Evolutionary conservation across 2,888 invertebrate species (phyloP), one percentile per base, ranked within the genome.

Genomic region (Arrhopalites spinosus): DNA sequence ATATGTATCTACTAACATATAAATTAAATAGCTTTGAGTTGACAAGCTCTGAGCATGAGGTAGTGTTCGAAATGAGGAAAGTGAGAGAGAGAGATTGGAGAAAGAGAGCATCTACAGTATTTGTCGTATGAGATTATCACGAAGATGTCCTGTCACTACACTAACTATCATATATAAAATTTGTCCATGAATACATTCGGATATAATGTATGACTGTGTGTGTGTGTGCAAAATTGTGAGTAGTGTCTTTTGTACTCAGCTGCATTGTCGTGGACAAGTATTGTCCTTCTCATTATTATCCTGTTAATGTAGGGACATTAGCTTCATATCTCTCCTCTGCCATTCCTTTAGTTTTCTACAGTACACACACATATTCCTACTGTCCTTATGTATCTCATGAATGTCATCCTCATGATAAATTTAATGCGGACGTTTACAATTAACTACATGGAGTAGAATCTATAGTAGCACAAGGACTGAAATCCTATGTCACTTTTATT

Each of bases 341-440:
- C 36, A 36, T 36, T 3, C 36, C 36, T 36, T 3, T n/a, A n/a
- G n/a, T n/a, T n/a, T n/a, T n/a, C n/a, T 36, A 36, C 36, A 36
- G 36, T 36, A 11, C 11, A 36, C 36, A 36, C 36, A 3, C 36
- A 7, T 11, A 7, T 11, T 36, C 36, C 11, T 27, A 13, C 20
- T 23, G 23, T 59, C 25, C 20, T n/a, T n/a, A n/a, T n/a, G n/a
- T n/a, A n/a, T n/a, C n/a, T n/a, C n/a, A 20, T 23, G 20, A 20
- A 25, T 23, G 59, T 70, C 70, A 56, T 36, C 2, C 30, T 59
- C 36, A 56, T 71, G 71, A 71, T 71, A 59, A 61, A 71, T 59
- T 71, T 59, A 56, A 71, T 71, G 59, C 71, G 71, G 71, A 59
- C 71, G 43, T 61, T 43, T 59, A 71, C 71, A 71, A 71, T 71